These are phyloP conservation scores for Parauchenoglanis ngamensis DNA, from an alignment of 2,797 vertebrate species.

Conservation along the genomic window DNA sequence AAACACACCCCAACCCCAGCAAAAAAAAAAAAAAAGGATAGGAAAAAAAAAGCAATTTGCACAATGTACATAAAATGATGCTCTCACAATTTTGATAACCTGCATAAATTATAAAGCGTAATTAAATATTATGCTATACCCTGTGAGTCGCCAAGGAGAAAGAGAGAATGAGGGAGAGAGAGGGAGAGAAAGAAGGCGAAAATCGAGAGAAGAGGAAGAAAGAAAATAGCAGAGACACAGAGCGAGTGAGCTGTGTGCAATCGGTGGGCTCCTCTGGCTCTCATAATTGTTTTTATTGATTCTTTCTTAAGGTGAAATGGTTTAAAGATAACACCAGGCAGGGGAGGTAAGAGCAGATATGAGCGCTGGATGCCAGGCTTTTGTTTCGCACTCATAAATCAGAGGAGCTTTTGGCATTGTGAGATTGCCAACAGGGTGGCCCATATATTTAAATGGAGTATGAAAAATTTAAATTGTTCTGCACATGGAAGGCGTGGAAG, in stretches of 20 bases:
- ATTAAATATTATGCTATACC: conserved; percentile 80
- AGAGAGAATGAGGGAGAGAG: conserved; percentile 51
- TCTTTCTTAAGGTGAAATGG: conserved; percentile 79
- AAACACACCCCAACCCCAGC: conserved; percentile 43
- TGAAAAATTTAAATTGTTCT: conserved; percentile 81
- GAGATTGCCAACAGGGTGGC: conserved; percentile 74
- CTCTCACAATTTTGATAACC: conserved; percentile 83
- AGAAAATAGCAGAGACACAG: conserved; percentile 50
- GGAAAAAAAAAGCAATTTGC: conserved; percentile 80
- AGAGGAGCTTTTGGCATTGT: conserved; percentile 71
- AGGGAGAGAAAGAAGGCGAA: conserved; percentile 48
- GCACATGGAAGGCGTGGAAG: conserved; percentile 74
- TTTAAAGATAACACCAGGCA: conserved; percentile 74
- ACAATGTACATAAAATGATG: conserved; percentile 86
- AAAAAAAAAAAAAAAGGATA: conserved; percentile 46
- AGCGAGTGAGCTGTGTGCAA: conserved; percentile 52
- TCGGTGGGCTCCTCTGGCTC: conserved; percentile 63
- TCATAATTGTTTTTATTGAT: conserved; percentile 83
- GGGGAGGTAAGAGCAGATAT: conserved; percentile 63
- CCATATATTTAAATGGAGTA: conserved; percentile 81
- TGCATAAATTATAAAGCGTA: conserved; percentile 84
- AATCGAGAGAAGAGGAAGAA: conserved; percentile 63
- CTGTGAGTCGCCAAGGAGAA: conserved; percentile 76
- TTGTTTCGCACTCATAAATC: conserved; percentile 64
- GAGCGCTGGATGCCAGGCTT: conserved; percentile 60